Evolutionary conservation across 2,888 invertebrate genomes (phyloP).

Genomic region (Mylabris sibirica): DNA sequence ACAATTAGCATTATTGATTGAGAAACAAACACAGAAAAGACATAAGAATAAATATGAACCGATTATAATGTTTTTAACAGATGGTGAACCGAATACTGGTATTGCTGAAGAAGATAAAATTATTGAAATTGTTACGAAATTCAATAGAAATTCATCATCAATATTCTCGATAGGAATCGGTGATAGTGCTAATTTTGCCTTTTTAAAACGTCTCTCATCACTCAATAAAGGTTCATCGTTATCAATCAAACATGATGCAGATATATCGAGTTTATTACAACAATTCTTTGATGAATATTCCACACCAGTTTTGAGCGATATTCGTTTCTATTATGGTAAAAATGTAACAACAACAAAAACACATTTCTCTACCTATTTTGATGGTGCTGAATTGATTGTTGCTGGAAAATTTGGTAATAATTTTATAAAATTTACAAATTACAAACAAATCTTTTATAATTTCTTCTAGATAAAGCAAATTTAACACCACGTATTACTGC

Average conservation of each 20-base stretch:
- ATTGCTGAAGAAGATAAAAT: constrained; percentile 9
- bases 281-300: constrained; percentile 75
- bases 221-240: constrained; percentile 73
- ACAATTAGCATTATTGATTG: constrained; percentile 39
- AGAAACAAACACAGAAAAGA: constrained; percentile 38
- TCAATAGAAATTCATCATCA: constrained; percentile 42
- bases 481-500: not conserved
- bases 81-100: constrained; percentile 72
- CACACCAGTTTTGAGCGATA: constrained; percentile 71
- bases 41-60: constrained; percentile 62
- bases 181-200: constrained; percentile 70
- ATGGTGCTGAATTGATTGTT: constrained; percentile 70
- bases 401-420: constrained; percentile 64
- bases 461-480: not conserved
- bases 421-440: no score
- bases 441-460: not conserved
- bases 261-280: constrained; percentile 71
- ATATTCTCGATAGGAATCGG: constrained; percentile 78
- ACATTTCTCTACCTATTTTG: constrained; percentile 67
- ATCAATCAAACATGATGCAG: constrained; percentile 75
- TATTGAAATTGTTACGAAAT: not conserved
- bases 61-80: constrained; percentile 72
- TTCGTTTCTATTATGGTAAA: constrained; percentile 70
- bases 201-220: constrained; percentile 71
- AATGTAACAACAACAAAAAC: constrained; percentile 67